Conservation (phyloP, 2,113 vertebrate species). For the Falco punctatus region DNA sequence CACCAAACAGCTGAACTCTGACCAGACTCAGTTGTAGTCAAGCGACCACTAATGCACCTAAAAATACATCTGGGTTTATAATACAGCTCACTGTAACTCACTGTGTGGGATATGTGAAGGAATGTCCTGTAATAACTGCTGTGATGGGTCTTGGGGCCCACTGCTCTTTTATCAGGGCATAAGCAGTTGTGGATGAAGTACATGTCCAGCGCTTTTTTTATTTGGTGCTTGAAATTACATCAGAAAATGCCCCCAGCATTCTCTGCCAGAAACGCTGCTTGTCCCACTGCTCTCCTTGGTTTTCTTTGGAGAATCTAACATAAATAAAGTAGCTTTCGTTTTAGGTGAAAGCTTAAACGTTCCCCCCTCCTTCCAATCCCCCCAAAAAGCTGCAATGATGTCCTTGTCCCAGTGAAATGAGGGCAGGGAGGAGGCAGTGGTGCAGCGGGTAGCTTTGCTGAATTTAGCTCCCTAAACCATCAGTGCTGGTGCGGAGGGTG, state of each 20-base stretch:
- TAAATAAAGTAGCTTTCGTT: background rate
- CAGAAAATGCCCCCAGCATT: background rate
- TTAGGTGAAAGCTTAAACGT: background rate
- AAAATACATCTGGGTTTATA: conserved; percentile 66
- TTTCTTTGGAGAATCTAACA: background rate
- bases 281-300: background rate
- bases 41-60: conserved; percentile 41
- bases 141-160: conserved; percentile 56
- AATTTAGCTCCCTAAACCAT: background rate
- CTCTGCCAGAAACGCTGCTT: background rate
- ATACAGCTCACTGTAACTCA: conserved; percentile 13
- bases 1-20: background rate
- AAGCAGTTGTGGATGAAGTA: background rate
- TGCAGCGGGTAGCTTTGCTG: background rate
- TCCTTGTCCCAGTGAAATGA: background rate
- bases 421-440: accelerated
- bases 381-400: background rate
- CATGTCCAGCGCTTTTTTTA: background rate
- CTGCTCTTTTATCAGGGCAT: conserved; percentile 39
- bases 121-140: conserved; percentile 64
- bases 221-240: background rate
- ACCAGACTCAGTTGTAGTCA: conserved; percentile 14
- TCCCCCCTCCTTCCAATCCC: background rate
- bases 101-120: conserved; percentile 53
- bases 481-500: accelerated